Percentiles rank a stretch among this genome's conserved stretches.
phyloP scores from a whole-genome alignment of 2,888 invertebrate genomes.

The Epinotia demarniana region DNA sequence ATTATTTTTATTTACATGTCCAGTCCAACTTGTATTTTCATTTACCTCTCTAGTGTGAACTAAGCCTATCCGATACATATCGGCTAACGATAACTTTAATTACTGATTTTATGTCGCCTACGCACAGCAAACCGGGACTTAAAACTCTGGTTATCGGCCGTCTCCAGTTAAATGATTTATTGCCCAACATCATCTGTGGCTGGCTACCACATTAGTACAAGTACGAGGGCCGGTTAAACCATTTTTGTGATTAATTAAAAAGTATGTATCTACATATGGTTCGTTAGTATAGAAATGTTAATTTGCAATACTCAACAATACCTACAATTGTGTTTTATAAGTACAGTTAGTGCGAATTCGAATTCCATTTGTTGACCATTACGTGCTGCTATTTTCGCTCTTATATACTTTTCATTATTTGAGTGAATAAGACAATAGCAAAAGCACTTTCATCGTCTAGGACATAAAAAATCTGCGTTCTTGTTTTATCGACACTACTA shows the following conservation, averaged over 20 bases:
- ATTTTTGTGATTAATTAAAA: not conserved
- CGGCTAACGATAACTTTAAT: slow-evolving; percentile 59
- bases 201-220: slow-evolving; percentile 24
- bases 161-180: slow-evolving; percentile 53
- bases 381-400: too few species aligned
- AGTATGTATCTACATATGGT: not conserved
- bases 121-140: slow-evolving; percentile 48
- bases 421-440: too few species aligned
- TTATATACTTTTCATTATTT: too few species aligned
- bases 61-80: slow-evolving; percentile 56
- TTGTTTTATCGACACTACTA: not conserved
- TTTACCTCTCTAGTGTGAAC: slow-evolving; percentile 39
- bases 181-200: slow-evolving; percentile 37
- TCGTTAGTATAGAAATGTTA: not conserved
- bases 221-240: slow-evolving; percentile 6
- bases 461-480: too few species aligned
- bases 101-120: slow-evolving; percentile 54
- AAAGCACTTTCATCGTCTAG: too few species aligned
- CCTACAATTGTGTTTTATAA: not conserved
- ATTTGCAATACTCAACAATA: not conserved
- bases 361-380: too few species aligned
- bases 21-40: not conserved
- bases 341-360: too few species aligned
- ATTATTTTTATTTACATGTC: too few species aligned
- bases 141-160: slow-evolving; percentile 54